Base-by-base conservation (phyloP, 2,113 vertebrate species). In the Erpornis zantholeuca region DNA sequence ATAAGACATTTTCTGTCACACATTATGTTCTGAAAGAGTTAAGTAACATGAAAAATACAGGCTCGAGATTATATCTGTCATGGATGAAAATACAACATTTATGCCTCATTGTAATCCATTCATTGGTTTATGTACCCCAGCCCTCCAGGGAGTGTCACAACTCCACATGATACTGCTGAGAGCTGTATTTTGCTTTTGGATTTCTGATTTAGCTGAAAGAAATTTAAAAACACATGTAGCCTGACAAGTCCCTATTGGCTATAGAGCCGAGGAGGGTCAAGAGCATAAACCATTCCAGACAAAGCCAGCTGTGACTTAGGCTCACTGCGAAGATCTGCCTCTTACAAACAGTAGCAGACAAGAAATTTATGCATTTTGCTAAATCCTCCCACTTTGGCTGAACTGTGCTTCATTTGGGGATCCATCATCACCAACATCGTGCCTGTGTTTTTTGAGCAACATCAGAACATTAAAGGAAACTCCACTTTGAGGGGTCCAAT, bases 161-260 rank as follows among this genome's bases (percentile, higher is more conserved):
- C 96, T 95, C 86, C 91, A 86, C 72, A 91, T 59, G 94, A 94
- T 97, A 88, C 90, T 71, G 91, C 91, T 97, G 87, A 96, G 91
- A 97, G 71, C 73, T 94, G 75, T 96, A 90, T 93, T 97, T 96
- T 95, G 47, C 92, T 94, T 94, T 96, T 86, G 90, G 92, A 88
- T 94, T 88, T 97, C 70, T 96, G 93, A 88, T 93, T 98, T 96
- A 96, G 91, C 92, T 92, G 78, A 95, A 95, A 95, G 87, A 97
- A 97, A 80, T 85, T 97, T 96, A 86, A 96, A 97, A 95, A 97
- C 84, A 89, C 93, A 96, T 94, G 96, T 95, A 97, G 96, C 92
- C 84, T 97, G 96, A 97, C 96, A 97, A 94, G 70, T 97, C 96
- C 94, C 93, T 33, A 90, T 93, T 97, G 96, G 91, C 93, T 95